A percentile compares a stretch with the other conserved stretches of the same genome.
These are phyloP conservation scores for Crocuta crocuta DNA, from an alignment of 2,113 vertebrate species.

Conservation along the genomic window DNA sequence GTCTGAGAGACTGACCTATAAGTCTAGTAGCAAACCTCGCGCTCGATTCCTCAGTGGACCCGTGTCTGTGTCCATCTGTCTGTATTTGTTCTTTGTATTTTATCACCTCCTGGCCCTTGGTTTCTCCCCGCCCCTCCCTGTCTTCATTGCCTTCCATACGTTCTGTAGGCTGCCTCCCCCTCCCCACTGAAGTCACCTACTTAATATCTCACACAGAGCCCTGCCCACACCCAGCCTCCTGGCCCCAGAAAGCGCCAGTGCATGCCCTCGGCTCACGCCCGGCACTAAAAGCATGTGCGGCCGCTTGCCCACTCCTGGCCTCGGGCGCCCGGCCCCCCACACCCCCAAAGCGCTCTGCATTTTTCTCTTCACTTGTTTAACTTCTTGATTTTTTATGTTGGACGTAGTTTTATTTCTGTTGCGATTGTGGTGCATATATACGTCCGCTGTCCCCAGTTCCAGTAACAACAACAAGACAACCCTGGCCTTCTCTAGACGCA, in stretches of 20 bases:
- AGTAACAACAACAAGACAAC: conserved; percentile 89
- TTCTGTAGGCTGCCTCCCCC: conserved; percentile 87
- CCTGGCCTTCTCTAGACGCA: conserved; percentile 88
- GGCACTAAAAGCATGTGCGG: conserved; percentile 89
- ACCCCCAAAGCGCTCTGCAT: conserved; percentile 86
- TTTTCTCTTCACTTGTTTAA: conserved; percentile 82
- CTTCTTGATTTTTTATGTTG: conserved; percentile 81
- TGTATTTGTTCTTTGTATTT: conserved; percentile 98
- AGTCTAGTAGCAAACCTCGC: conserved; percentile 99
- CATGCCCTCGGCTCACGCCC: conserved; percentile 91
- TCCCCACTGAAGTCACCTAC: conserved; percentile 63
- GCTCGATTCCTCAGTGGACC: conserved; percentile 99
- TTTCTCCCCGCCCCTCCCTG: conserved; percentile 83
- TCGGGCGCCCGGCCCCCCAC: conserved; percentile 77
- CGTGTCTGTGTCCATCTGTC: conserved; percentile 99
- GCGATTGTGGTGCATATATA: conserved; percentile 87
- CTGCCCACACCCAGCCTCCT: conserved; percentile 67
- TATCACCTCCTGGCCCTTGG: conserved; percentile 90
- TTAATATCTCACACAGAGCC: neutral
- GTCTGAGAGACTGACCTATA: conserved; percentile 98
- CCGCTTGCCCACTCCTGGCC: conserved; percentile 88
- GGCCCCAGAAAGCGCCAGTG: conserved; percentile 90
- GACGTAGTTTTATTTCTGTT: conserved; percentile 86
- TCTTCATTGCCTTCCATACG: conserved; percentile 90
- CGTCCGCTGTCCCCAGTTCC: conserved; percentile 87